phyloP scores from a whole-genome alignment of 2,888 invertebrate species.

The Formica aserva region DNA sequence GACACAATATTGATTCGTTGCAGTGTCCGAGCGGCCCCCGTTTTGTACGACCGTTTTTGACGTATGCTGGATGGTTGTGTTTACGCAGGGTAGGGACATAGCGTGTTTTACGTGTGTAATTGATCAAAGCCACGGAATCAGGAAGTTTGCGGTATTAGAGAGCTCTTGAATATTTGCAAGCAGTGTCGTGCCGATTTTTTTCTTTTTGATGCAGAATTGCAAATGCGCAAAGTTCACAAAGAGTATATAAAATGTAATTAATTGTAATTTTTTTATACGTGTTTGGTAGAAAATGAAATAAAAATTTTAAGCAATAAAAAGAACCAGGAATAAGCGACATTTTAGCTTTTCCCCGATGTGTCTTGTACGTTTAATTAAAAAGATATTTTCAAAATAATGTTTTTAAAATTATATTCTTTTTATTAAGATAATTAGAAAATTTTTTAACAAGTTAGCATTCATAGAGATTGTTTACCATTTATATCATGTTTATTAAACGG shows the following conservation, averaged over 20 bases:
- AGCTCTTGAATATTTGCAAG: constrained; percentile 6
- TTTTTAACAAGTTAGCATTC: not conserved
- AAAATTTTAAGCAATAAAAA: not conserved
- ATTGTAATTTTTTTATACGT: not conserved
- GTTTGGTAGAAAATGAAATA: not conserved
- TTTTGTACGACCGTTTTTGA: constrained; percentile 64
- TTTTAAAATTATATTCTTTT: not conserved
- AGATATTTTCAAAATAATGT: not conserved
- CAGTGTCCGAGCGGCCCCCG: constrained; percentile 48
- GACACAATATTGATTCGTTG: constrained; percentile 68
- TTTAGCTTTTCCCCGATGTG: not conserved
- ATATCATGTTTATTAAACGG: constrained; percentile 1
- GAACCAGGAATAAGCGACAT: not conserved
- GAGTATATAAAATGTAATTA: not conserved
- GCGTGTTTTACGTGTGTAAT: constrained; percentile 39
- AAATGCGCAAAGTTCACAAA: not conserved
- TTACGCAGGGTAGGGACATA: constrained; percentile 28
- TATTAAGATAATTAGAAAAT: not conserved
- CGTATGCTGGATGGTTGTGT: constrained; percentile 39
- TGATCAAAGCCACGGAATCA: constrained; percentile 45
- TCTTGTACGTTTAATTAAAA: not conserved
- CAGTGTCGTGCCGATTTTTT: not conserved
- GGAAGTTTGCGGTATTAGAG: constrained; percentile 33
- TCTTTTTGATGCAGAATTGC: not conserved
- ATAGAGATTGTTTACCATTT: not conserved